Evolutionary conservation across 1,140 invertebrate genomes (phyloP).

Genomic region (Myzus persicae): DNA sequence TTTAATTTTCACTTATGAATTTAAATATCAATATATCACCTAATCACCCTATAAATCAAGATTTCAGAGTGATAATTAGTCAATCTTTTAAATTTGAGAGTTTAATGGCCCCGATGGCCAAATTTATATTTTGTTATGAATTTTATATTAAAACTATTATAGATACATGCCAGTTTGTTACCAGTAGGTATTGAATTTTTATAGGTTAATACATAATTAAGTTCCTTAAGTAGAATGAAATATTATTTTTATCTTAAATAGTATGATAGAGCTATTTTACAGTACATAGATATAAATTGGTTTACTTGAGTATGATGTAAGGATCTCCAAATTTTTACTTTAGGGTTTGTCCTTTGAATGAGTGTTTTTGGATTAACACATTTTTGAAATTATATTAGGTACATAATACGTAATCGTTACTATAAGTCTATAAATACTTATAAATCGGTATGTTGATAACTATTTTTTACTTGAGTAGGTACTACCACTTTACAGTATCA

Average conservation of each 20-base stretch:
- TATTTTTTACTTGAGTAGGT: neutral
- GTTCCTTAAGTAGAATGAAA: neutral
- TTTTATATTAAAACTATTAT: neutral
- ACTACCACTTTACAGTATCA: neutral
- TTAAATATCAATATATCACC: neutral
- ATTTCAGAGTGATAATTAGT: neutral
- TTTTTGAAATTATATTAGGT: neutral
- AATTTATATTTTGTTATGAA: neutral
- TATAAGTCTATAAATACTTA: neutral
- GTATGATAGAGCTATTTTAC: neutral
- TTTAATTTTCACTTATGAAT: neutral
- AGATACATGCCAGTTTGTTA: neutral
- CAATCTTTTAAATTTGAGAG: neutral
- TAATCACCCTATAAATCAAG: neutral
- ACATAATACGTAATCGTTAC: neutral
- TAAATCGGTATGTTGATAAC: neutral
- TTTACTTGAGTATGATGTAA: neutral
- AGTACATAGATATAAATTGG: neutral
- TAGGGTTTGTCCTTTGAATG: neutral
- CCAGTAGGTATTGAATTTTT: too few species aligned
- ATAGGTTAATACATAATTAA: too few species aligned
- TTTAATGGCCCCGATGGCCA: neutral
- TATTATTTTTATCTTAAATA: neutral
- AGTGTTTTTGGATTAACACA: neutral
- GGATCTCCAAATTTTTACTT: neutral